Percentiles rank a stretch among this genome's conserved stretches.
Conservation (phyloP, 2,797 vertebrate genomes). For the Orientallactaga sibirica region DNA sequence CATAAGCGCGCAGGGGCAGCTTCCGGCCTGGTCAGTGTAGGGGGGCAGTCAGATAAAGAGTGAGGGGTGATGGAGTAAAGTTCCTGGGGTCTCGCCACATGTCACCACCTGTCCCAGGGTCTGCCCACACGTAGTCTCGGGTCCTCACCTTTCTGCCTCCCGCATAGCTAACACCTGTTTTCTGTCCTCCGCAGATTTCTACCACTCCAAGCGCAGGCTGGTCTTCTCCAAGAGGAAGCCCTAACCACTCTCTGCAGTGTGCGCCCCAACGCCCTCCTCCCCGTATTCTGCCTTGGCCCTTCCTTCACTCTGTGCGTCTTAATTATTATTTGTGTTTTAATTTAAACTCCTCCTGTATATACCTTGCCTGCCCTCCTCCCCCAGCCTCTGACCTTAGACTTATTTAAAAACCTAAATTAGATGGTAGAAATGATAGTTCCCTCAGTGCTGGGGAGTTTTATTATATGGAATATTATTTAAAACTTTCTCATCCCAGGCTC, state of each 20-base stretch:
- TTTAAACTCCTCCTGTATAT: constrained; percentile 81
- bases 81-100: too few species aligned
- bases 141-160: not conserved
- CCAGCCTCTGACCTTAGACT: constrained; percentile 62
- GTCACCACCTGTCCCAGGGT: too few species aligned
- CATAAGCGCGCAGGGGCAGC: too few species aligned
- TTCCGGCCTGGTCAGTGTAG: too few species aligned
- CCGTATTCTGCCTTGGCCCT: not conserved
- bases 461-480: constrained; percentile 81
- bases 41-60: too few species aligned
- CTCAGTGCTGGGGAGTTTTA: constrained; percentile 65
- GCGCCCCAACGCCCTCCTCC: not conserved
- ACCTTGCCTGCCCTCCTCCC: constrained; percentile 6
- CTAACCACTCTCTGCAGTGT: constrained; percentile 81
- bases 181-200: constrained; percentile 92
- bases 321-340: constrained; percentile 86
- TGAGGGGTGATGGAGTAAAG: not conserved
- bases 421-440: not conserved
- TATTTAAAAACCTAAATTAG: constrained; percentile 74
- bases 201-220: constrained; percentile 91
- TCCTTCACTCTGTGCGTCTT: constrained; percentile 75
- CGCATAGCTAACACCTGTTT: not conserved
- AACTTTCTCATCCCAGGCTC: not conserved
- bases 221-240: constrained; percentile 89
- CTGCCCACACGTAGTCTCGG: too few species aligned